Evolutionary conservation across 2,888 invertebrate species (phyloP).

Genomic region (Thereva nobilitata): DNA sequence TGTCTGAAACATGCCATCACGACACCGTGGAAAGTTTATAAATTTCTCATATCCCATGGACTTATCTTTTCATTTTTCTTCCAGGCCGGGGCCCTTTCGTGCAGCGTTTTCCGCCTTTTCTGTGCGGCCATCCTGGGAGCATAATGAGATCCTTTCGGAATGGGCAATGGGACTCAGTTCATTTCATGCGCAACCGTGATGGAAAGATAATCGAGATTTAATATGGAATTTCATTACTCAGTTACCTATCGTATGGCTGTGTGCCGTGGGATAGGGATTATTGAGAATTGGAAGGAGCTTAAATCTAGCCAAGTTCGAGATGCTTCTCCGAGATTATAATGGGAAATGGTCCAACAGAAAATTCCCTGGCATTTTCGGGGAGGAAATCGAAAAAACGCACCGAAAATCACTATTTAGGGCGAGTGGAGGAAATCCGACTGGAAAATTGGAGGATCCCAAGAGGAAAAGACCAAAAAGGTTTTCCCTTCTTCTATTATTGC

Average conservation of each 20-base stretch:
- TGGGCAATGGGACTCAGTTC: conserved; percentile 8
- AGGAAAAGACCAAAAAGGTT: conserved; percentile 32
- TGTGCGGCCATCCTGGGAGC: conserved; percentile 6
- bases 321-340: not conserved
- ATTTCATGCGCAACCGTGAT: conserved; percentile 16
- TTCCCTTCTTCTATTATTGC: conserved; percentile 25
- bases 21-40: conserved; percentile 35
- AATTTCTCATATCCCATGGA: conserved; percentile 36
- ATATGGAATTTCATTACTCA: not conserved
- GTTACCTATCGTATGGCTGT: no score
- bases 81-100: conserved; percentile 20
- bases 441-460: conserved; percentile 35
- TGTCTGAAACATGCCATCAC: conserved; percentile 34
- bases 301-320: not conserved
- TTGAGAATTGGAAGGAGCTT: no score
- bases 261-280: no score
- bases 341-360: not conserved
- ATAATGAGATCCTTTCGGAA: no score
- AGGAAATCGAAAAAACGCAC: conserved; percentile 14
- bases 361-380: not conserved
- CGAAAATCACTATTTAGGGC: conserved; percentile 23
- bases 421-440: conserved; percentile 30
- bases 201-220: conserved; percentile 15
- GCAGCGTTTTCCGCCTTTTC: conserved; percentile 16
- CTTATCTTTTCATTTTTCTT: conserved; percentile 25